Evolutionary conservation across 2,113 vertebrate species (phyloP), one percentile per base, ranked within the genome.

Genomic region (Pelusios castaneus): DNA sequence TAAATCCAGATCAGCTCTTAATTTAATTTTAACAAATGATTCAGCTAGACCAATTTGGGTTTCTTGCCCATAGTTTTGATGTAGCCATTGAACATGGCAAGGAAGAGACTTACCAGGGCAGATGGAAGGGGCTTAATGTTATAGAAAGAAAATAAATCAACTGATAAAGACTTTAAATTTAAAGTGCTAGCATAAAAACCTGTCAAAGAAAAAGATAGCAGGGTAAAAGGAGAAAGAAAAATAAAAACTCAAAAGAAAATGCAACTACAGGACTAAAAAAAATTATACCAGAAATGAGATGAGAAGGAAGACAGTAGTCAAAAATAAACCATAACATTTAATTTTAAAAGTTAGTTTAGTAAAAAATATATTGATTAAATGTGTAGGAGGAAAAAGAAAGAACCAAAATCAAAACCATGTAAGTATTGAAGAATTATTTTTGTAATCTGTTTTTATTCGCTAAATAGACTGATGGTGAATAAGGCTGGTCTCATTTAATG

Each of bases 381-480:
- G 1, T 82, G 34, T 85, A 77, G 87, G 38, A 82, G 67, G n/a
- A 38, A 73, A 60, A 13, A 76, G 89, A 90, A 94, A 14, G 82
- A 94, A 79, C 91, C 2, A 5, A 2, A 63, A 19, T n/a, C 22
- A 56, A 82, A 85, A 92, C 87, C 88, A 11, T 12, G 89, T 54
- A 93, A 92, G 47, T 84, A 89, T 49, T 82, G 49, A 92, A 96
- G 34, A 88, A 82, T 89, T 93, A 84, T 87, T 77, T 75, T 31
- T 58, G 78, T 75, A 80, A 29, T 63, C 83, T 25, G 3, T 87
- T 27, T 82, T 93, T 93, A 86, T 86, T 95, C 78, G 77, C 79
- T 22, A 70, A 70, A 70, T 70, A 38, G 9, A 38, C 19, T 70
- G 63, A 17, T 38, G n/a, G n/a, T 38, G 9, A 22, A 70, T 70